These are phyloP conservation scores for Caenorhabditis angaria DNA, from an alignment of 2,888 invertebrate species.

Conservation along the genomic window DNA sequence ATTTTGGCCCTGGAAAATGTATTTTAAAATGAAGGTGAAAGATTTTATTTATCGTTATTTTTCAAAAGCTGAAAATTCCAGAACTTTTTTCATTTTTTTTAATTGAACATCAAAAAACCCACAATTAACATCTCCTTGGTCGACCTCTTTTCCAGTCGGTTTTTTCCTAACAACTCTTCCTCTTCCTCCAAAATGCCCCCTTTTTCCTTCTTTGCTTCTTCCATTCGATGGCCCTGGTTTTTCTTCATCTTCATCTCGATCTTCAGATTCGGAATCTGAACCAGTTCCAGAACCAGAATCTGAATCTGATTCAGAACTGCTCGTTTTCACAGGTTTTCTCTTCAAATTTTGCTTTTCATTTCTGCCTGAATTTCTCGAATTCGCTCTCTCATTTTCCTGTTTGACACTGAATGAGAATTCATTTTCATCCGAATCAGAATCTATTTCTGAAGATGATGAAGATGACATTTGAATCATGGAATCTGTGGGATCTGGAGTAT, in stretches of 20 bases:
- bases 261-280: constrained; percentile 6
- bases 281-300: not conserved
- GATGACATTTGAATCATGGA: constrained; percentile 15
- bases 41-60: not conserved
- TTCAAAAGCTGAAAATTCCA: constrained; percentile 7
- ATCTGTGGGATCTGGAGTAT: constrained; percentile 6
- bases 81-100: not conserved
- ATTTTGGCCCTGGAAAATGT: constrained; percentile 37
- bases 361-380: not conserved
- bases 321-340: constrained; percentile 6
- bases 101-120: constrained; percentile 2
- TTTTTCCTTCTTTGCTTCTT: not conserved
- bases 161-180: constrained; percentile 3
- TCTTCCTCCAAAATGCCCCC: not conserved
- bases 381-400: not conserved
- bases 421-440: not conserved
- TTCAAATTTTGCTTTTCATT: not conserved
- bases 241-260: not conserved
- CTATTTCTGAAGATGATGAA: constrained; percentile 1
- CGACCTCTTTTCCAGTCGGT: constrained; percentile 8
- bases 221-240: no score
- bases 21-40: no score
- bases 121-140: constrained; percentile 14
- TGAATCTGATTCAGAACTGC: constrained; percentile 2
- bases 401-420: constrained; percentile 8